These are phyloP conservation scores for Pogonomyrmex barbatus DNA, from an alignment of 1,140 invertebrate species.

Conservation along the genomic window DNA sequence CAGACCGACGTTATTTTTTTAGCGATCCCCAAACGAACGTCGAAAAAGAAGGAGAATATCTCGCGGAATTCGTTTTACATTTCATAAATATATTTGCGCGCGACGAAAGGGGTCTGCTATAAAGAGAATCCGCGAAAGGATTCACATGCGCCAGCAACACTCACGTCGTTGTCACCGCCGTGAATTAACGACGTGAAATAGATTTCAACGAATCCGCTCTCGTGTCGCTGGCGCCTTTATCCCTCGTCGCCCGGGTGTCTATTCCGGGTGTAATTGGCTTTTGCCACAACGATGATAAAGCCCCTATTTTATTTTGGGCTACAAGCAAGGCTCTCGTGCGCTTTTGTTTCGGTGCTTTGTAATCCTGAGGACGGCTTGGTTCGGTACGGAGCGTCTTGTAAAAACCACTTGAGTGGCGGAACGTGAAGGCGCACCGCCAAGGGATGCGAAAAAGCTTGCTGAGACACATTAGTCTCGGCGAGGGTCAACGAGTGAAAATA, in stretches of 20 bases:
- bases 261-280: constrained; percentile 31
- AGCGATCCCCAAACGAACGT: background rate
- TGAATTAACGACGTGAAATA: constrained; percentile 13
- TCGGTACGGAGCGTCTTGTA: constrained; percentile 56
- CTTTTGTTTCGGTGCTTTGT: constrained; percentile 59
- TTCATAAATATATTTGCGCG: constrained; percentile 11
- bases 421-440: constrained; percentile 63
- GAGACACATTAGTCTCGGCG: constrained; percentile 79
- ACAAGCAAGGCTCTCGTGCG: constrained; percentile 14
- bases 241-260: background rate
- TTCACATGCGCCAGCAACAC: background rate
- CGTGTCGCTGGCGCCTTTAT: background rate
- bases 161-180: background rate
- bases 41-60: background rate
- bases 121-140: constrained; percentile 1
- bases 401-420: constrained; percentile 63
- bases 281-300: constrained; percentile 42
- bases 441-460: constrained; percentile 76
- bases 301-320: constrained; percentile 17
- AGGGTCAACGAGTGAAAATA: constrained; percentile 81
- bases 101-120: background rate
- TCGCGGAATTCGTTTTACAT: background rate
- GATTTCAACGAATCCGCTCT: background rate
- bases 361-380: constrained; percentile 15
- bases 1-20: background rate